These are phyloP conservation scores for Aphelocoma coerulescens DNA, from an alignment of 2,113 vertebrate species.

Conservation along the genomic window DNA sequence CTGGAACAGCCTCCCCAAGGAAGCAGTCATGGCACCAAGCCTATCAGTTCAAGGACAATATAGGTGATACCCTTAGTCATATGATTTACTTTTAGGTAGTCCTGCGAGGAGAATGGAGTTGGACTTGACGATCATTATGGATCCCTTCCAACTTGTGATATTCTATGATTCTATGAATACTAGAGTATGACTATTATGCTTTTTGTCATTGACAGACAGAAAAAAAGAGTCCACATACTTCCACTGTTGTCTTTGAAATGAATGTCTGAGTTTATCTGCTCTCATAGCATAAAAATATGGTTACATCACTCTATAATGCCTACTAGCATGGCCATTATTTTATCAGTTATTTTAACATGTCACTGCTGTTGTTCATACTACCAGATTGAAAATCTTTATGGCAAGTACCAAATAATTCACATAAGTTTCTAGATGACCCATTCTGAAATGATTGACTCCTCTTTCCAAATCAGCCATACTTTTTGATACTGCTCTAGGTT, in stretches of 20 bases:
- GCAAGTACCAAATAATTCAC: neutral
- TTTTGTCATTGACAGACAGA: neutral
- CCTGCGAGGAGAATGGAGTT: neutral
- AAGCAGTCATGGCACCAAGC: neutral
- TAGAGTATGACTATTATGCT: neutral
- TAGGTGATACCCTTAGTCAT: neutral
- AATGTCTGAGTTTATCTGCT: neutral
- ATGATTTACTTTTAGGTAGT: neutral
- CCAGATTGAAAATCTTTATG: neutral
- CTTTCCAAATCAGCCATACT: neutral
- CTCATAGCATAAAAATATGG: neutral
- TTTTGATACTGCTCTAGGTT: neutral
- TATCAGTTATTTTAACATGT: neutral
- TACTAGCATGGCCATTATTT: neutral
- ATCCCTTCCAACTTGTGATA: neutral
- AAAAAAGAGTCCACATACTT: constrained; percentile 1
- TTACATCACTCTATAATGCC: neutral
- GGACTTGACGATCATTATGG: neutral
- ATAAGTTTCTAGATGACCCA: neutral
- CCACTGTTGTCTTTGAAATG: neutral
- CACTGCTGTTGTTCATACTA: neutral
- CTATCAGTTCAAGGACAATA: neutral
- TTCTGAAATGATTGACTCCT: neutral
- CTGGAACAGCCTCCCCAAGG: neutral
- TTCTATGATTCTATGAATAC: neutral